Conservation (phyloP, 2,888 invertebrate species). For the Eupithecia centaureata region DNA sequence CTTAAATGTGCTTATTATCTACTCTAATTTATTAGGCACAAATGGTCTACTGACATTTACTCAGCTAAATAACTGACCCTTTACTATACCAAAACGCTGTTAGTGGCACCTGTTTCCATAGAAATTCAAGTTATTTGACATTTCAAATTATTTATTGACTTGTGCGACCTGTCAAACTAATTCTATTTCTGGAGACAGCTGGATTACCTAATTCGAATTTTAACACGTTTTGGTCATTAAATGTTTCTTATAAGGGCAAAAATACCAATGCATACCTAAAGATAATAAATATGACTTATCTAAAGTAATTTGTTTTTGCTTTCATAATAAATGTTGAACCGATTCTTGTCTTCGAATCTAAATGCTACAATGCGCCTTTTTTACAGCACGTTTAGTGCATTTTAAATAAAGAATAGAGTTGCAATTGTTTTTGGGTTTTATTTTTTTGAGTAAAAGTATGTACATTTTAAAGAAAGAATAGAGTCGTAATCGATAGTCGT, state of each 20-base stretch:
- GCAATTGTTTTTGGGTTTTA: neutral
- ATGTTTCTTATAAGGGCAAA: neutral
- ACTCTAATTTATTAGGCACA: no score
- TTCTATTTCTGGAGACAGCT: slow-evolving; percentile 31
- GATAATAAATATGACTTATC: neutral
- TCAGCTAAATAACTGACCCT: slow-evolving; percentile 6
- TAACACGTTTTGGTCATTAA: slow-evolving; percentile 13
- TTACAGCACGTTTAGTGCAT: neutral
- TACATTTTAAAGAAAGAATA: neutral
- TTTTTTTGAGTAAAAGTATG: neutral
- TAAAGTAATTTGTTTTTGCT: neutral
- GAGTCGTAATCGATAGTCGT: neutral
- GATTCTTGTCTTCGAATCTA: neutral
- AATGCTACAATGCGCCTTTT: neutral
- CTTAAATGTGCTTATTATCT: no score
- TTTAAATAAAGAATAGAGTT: neutral
- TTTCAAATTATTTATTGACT: slow-evolving; percentile 42
- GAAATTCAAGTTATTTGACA: slow-evolving; percentile 49
- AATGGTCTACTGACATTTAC: slow-evolving; percentile 12
- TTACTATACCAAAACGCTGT: slow-evolving; percentile 14
- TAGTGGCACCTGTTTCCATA: slow-evolving; percentile 42
- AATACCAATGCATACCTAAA: neutral
- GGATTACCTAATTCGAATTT: slow-evolving; percentile 16
- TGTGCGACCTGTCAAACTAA: slow-evolving; percentile 5
- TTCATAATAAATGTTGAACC: neutral